Base-by-base conservation (phyloP, 2,888 invertebrate species). In the Lysandra coridon region DNA sequence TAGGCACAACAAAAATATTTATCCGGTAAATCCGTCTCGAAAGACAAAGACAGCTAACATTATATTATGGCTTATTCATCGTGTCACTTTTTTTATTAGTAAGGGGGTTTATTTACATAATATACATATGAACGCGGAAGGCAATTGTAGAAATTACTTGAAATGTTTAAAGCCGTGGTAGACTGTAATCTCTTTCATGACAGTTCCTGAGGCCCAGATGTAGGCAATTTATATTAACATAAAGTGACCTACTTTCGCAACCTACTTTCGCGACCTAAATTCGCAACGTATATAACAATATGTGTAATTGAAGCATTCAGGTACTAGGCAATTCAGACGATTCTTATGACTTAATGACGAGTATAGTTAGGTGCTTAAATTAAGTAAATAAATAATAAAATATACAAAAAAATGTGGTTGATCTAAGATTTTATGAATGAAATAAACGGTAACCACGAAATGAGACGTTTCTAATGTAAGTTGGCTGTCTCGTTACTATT, bases 331-430 rank as follows among this genome's bases (percentile, higher is more conserved):
- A 62, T 75, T 62, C 74, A 57, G 79, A 79, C 79, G 81, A 82
- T 83, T 83, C 82, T 83, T 83, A 83, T 83, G 83, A 83, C 81
- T 62, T 79, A 82, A 7, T 80, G 80, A 81, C 81, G 82, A 82
- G 79, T 64, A 79, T 79, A 79, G 62, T 79, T 75, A 74, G 74
- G 62, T 79, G 75, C 74, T 60, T 75, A 75, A 75, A 64, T 79
- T 75, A 75, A 75, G 75, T 79, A 79, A 79, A 75, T 76, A 74
- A 79, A 76, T 79, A 60, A 76, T 76, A 76, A 76, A 79, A 79
- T 75, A 44, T 79, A 74, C 60, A 78, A 79, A 79, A 79, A 79
- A 79, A 44, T 79, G 64, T 78, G 73, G 78, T 74, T 78, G 76
- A 57, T 5, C 30, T 44, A 49, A 30, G 53, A 75, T 49, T 74